Evolutionary conservation across 2,888 invertebrate species (phyloP).

Genomic region (Cephus rjabovi): DNA sequence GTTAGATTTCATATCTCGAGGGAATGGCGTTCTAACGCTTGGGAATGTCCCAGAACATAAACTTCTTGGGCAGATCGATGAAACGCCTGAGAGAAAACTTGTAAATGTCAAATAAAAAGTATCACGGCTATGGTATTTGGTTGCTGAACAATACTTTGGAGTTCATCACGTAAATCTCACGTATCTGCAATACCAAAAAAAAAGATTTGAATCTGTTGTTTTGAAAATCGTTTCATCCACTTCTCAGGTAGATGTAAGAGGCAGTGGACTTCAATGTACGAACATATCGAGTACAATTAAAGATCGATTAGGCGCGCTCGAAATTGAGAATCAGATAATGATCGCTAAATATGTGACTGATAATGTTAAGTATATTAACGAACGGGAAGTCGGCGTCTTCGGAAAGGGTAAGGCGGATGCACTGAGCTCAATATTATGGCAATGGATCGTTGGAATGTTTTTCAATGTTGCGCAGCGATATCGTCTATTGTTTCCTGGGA

Average conservation of each 20-base stretch:
- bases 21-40: not conserved
- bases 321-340: conserved; percentile 14
- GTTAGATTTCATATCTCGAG: conserved; percentile 9
- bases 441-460: not conserved
- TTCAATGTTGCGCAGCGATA: conserved; percentile 18
- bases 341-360: not conserved
- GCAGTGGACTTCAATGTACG: conserved; percentile 13
- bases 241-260: conserved; percentile 11
- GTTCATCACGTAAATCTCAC: conserved; percentile 17
- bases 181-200: too few relatives aligned
- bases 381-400: conserved; percentile 9
- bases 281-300: conserved; percentile 8
- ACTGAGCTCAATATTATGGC: conserved; percentile 17
- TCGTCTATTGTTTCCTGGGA: conserved; percentile 20
- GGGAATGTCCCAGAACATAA: conserved; percentile 2
- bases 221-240: not conserved
- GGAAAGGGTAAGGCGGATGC: conserved; percentile 25
- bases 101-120: conserved; percentile 20
- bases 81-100: conserved; percentile 13
- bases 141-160: conserved; percentile 9
- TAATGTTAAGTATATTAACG: conserved; percentile 10
- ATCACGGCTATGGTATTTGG: conserved; percentile 17
- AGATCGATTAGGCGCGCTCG: conserved; percentile 7
- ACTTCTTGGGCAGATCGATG: conserved; percentile 14
- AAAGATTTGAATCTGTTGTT: not conserved